Evolutionary conservation across 1,140 invertebrate species (phyloP), one percentile per base, ranked within the genome.

Genomic region (Sipha flava): DNA sequence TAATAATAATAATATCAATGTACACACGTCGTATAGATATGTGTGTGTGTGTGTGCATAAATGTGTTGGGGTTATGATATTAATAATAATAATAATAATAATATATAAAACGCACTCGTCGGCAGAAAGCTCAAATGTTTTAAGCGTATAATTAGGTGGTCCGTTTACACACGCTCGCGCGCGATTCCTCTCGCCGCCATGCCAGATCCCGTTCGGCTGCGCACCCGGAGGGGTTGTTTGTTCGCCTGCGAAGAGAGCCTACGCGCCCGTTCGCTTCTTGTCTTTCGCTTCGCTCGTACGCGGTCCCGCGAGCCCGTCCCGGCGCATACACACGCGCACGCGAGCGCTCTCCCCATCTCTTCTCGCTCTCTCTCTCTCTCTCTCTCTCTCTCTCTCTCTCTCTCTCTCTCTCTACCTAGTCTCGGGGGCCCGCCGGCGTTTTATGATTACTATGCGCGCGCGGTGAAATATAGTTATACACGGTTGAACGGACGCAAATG

Each of bases 401-500:
- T n/a, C 12, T 29, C n/a, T n/a, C 18, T 34, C 59, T 10, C 59
- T 29, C 57, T 21, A 14, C n/a, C 57, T 14, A 62, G 59, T 62
- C 59, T 66, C 62, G 62, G 37, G 45, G 23, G 40, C 70, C 70
- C 70, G 70, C 49, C 29, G 70, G 70, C 70, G 70, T 73, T 73
- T 73, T 23, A 54, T 54, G 70, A 73, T 73, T 73, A 16, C 70
- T 31, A 14, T 31, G 37, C 64, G 10, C 62, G 34, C 34, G 23
- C 66, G 45, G 34, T 66, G 62, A 66, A 66, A 66, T 43, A 66
- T 37, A 23, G 40, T 45, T 29, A 18, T 45, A 45, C 64, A 52
- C 72, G 72, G 47, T 54, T 26, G 72, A 75, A 57, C 72, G 31
- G 52, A 75, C 40, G 72, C 72, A 57, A 75, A 75, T 57, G 72